Percentiles rank a stretch among this genome's conserved stretches.
These are phyloP conservation scores for Mormoops blainvillei DNA, from an alignment of 2,113 vertebrate species.

Conservation along the genomic window DNA sequence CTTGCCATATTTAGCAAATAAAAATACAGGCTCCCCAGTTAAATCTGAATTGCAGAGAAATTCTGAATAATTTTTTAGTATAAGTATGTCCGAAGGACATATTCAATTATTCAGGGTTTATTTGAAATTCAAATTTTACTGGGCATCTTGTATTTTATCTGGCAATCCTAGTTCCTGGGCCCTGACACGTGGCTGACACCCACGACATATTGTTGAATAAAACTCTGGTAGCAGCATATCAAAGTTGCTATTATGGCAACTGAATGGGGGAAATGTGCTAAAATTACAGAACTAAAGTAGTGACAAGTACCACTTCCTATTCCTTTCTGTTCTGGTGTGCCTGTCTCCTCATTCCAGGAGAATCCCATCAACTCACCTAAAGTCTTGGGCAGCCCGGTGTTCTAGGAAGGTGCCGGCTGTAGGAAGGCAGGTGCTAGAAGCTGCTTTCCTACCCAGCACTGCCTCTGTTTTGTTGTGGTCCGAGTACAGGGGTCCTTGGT, in stretches of 20 bases:
- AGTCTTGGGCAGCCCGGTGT: not conserved
- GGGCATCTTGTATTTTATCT: not conserved
- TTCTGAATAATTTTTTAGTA: not conserved
- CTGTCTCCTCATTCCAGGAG: not conserved
- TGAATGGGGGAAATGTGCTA: not conserved
- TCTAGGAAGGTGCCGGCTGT: not conserved
- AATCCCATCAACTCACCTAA: not conserved
- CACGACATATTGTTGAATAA: not conserved
- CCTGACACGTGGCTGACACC: not conserved
- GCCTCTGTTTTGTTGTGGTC: not conserved
- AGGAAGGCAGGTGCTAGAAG: not conserved
- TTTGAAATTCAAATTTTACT: slow-evolving; percentile 26
- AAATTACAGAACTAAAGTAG: not conserved
- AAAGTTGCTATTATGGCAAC: slow-evolving; percentile 32
- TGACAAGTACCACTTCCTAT: not conserved
- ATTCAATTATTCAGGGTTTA: not conserved
- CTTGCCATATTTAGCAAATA: not conserved
- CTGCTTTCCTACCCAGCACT: not conserved
- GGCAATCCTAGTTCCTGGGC: not conserved
- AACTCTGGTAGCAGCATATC: slow-evolving; percentile 9
- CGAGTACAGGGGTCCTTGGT: not conserved
- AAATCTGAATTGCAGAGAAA: slow-evolving; percentile 13
- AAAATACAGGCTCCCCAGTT: not conserved
- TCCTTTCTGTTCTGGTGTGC: slow-evolving; percentile 20
- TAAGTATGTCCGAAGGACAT: not conserved